Conservation (phyloP, 2,113 vertebrate genomes). For the Ariopsis seemanni region DNA sequence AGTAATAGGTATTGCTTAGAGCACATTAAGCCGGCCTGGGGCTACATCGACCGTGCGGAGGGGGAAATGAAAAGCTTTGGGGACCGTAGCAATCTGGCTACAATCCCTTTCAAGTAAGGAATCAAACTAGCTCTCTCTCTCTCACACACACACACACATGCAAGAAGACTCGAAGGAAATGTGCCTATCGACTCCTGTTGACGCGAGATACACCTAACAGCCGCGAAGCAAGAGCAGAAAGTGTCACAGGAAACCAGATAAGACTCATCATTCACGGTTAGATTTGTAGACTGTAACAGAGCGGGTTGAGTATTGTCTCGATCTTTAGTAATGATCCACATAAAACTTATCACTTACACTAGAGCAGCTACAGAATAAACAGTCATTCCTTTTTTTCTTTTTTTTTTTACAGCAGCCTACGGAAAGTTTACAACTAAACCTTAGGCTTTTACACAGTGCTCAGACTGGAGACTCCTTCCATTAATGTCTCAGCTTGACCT, state of each 20-base stretch:
- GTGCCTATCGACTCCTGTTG: slow-evolving; percentile 13
- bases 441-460: background rate
- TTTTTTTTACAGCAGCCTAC: background rate
- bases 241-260: background rate
- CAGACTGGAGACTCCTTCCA: background rate
- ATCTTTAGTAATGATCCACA: background rate
- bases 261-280: background rate
- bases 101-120: slow-evolving; percentile 37
- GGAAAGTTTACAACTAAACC: too few relatives aligned
- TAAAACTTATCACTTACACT: background rate
- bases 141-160: background rate
- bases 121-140: slow-evolving; percentile 37
- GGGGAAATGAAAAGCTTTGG: slow-evolving; percentile 26
- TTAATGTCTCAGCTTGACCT: background rate
- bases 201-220: background rate
- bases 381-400: background rate
- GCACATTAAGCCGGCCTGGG: slow-evolving; percentile 44
- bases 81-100: slow-evolving; percentile 33
- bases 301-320: background rate
- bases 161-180: slow-evolving; percentile 35
- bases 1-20: slow-evolving; percentile 59
- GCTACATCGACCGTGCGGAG: slow-evolving; percentile 27
- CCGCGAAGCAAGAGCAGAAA: background rate
- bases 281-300: background rate
- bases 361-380: background rate